Evolutionary conservation across 53 echinoderm and acorn worm species (phyloP).

Genomic region (Henricia sp.): DNA sequence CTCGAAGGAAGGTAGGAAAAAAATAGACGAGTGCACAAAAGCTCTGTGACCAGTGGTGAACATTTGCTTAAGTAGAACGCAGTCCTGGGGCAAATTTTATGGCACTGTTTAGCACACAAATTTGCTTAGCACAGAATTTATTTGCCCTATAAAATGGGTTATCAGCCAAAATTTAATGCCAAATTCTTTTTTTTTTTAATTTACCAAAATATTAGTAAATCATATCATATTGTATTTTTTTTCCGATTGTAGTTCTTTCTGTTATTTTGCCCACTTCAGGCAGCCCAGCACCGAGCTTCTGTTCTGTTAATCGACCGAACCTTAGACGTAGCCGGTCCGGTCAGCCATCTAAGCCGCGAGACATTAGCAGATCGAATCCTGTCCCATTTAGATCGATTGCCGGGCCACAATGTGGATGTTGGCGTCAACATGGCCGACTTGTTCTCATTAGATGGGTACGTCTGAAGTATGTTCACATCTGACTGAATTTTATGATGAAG

Average conservation of each 20-base stretch:
- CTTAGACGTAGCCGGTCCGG: slow-evolving; percentile 81
- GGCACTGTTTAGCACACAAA: too few relatives aligned
- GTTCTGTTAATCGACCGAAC: slow-evolving; percentile 89
- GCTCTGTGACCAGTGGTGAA: too few relatives aligned
- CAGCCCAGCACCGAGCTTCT: slow-evolving; percentile 81
- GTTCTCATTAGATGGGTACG: slow-evolving; percentile 80
- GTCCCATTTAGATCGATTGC: slow-evolving; percentile 70
- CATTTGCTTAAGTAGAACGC: too few relatives aligned
- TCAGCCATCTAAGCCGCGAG: slow-evolving; percentile 76
- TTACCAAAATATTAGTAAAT: too few relatives aligned
- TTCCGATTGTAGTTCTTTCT: too few relatives aligned
- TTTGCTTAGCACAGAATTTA: too few relatives aligned
- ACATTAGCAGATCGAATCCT: slow-evolving; percentile 87
- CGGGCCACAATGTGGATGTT: slow-evolving; percentile 83
- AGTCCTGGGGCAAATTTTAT: too few relatives aligned
- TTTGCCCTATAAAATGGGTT: too few relatives aligned
- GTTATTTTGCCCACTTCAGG: slow-evolving; percentile 49
- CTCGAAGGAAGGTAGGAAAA: slow-evolving; percentile 83
- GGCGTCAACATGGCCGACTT: slow-evolving; percentile 85
- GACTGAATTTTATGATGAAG: background rate
- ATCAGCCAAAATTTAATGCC: too few relatives aligned
- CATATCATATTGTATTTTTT: too few relatives aligned
- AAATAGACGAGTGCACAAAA: too few relatives aligned
- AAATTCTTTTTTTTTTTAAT: too few relatives aligned
- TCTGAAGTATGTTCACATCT: background rate